Evolutionary conservation across 2,888 invertebrate species (phyloP), one percentile per base, ranked within the genome.

Genomic region (Lepas anatifera): DNA sequence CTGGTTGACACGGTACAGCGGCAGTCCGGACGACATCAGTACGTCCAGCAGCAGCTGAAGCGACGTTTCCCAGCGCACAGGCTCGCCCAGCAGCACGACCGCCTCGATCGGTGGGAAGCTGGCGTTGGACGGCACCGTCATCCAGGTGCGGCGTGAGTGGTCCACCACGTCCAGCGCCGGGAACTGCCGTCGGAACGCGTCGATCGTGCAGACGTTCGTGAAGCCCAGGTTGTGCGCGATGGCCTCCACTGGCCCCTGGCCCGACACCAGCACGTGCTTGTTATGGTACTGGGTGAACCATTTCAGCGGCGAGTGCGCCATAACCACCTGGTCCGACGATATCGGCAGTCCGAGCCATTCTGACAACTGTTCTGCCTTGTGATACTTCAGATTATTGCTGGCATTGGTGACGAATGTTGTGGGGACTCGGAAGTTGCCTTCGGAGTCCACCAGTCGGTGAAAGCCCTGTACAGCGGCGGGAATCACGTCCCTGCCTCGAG

Each of bases 351-450:
- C 84, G 27, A 87, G 82, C 83, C 84, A 84, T 70, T 84, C 80
- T 0, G 85, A 83, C 16, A 87, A 78, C 73, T 85, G 84, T 39
- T 81, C 78, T 0, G 87, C 86, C 77, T 86, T 87, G 70, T 82
- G 80, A 71, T 82, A 80, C 68, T 85, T 78, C 70, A 85, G 76
- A 8, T 83, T 81, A 76, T 86, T 87, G 11, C 87, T 86, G 68
- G 86, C 86, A 79, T 87, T 87, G 1, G 87, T 87, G 27, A 87
- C 84, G 77, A 87, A 84, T 18, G 86, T 81, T 1, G 85, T 84
- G 3, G 87, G 87, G 37, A 87, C 81, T 63, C 81, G 77, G 77
- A 87, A 87, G 73, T 83, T 81, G 16, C 84, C 84, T 72, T 81
- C 77, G 10, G 79, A 74, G 74, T 84, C 83, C 13, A 82, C 80